Evolutionary conservation across 2,113 vertebrate species (phyloP).

Genomic region (Opisthocomus hoazin): DNA sequence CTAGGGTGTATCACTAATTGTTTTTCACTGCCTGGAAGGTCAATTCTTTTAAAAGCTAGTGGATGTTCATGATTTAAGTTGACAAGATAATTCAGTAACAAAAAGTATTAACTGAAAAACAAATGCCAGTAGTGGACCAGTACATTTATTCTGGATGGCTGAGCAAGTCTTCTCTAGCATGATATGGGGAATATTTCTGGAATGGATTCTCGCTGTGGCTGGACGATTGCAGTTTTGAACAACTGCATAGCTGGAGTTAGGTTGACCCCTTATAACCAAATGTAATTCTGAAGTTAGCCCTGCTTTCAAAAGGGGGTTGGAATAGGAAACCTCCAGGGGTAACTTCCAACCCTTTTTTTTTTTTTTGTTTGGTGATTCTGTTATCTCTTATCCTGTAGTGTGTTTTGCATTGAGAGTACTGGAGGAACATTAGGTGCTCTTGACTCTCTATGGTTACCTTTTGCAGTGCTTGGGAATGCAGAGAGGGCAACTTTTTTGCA

Average conservation of each 20-base stretch:
- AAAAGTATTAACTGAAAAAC: not conserved
- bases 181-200: not conserved
- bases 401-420: not conserved
- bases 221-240: not conserved
- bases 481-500: not conserved
- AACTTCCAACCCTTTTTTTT: not conserved
- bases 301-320: not conserved
- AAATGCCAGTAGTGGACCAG: not conserved
- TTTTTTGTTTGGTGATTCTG: not conserved
- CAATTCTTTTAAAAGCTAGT: not conserved
- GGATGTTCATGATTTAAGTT: not conserved
- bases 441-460: not conserved
- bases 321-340: not conserved
- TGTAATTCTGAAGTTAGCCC: not conserved
- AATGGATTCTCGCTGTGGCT: not conserved
- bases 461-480: not conserved
- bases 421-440: not conserved
- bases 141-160: not conserved
- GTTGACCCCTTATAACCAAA: not conserved
- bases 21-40: constrained; percentile 49
- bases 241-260: not conserved
- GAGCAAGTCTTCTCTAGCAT: not conserved
- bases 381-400: not conserved
- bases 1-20: constrained; percentile 24
- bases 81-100: not conserved